Evolutionary conservation across 2,888 invertebrate genomes (phyloP).

Genomic region (Eulithis testata): DNA sequence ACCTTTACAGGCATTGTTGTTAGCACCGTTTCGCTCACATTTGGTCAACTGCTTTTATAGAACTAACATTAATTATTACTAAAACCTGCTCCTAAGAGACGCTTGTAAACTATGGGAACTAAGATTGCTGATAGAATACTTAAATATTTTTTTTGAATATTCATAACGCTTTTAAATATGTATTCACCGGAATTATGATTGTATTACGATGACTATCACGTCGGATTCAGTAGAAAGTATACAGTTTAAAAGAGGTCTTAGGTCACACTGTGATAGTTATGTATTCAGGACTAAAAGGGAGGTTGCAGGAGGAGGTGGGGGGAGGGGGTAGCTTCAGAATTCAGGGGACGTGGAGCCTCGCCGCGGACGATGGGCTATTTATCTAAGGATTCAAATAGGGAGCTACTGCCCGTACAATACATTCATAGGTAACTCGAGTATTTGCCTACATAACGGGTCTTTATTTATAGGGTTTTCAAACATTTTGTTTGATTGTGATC

Average conservation of each 20-base stretch:
- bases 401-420: conserved; percentile 7
- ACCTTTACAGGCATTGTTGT: conserved; percentile 13
- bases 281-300: conserved; percentile 9
- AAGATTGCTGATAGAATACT: no score
- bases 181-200: background rate
- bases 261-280: conserved; percentile 13
- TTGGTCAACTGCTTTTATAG: background rate
- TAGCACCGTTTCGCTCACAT: conserved; percentile 2
- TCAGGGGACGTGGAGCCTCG: conserved; percentile 6
- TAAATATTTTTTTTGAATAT: no score
- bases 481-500: no score
- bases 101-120: background rate
- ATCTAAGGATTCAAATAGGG: conserved; percentile 21
- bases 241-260: conserved; percentile 6
- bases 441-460: no score
- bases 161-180: no score
- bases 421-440: background rate
- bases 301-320: background rate
- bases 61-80: background rate
- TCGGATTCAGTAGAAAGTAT: background rate
- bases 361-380: conserved; percentile 25
- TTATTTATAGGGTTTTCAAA: no score
- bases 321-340: conserved; percentile 1
- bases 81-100: background rate
- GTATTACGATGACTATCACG: background rate